Evolutionary conservation across 2,113 vertebrate species (phyloP).

Genomic region (Pachyramphus minor): DNA sequence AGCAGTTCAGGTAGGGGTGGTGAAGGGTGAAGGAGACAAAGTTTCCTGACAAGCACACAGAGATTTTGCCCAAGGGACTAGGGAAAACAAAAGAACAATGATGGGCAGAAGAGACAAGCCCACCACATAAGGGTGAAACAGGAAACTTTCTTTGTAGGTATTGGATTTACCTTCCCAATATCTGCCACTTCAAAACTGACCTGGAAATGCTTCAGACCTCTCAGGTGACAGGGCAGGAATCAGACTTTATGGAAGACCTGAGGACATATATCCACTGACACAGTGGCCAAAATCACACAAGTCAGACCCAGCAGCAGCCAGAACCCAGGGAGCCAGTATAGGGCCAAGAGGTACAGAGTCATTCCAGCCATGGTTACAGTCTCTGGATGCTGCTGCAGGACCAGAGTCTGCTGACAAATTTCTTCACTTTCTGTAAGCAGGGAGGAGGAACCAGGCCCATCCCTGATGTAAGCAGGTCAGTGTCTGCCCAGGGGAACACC

Average conservation of each 20-base stretch:
- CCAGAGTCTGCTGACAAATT: background rate
- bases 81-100: background rate
- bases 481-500: background rate
- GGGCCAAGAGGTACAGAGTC: background rate
- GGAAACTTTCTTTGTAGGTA: background rate
- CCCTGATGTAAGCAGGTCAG: background rate
- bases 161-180: background rate
- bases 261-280: fast-evolving
- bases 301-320: background rate
- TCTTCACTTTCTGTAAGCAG: background rate
- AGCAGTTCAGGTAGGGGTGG: fast-evolving
- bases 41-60: background rate
- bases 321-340: background rate
- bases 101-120: background rate
- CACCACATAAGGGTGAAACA: background rate
- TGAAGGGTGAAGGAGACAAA: background rate
- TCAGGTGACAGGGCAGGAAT: background rate
- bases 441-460: background rate
- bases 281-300: background rate
- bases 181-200: background rate
- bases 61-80: background rate
- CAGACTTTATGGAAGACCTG: fast-evolving
- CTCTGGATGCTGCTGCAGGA: background rate
- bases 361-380: background rate
- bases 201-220: background rate